Conservation (phyloP, 1,140 invertebrate species). For the Potamilus streckersoni region DNA sequence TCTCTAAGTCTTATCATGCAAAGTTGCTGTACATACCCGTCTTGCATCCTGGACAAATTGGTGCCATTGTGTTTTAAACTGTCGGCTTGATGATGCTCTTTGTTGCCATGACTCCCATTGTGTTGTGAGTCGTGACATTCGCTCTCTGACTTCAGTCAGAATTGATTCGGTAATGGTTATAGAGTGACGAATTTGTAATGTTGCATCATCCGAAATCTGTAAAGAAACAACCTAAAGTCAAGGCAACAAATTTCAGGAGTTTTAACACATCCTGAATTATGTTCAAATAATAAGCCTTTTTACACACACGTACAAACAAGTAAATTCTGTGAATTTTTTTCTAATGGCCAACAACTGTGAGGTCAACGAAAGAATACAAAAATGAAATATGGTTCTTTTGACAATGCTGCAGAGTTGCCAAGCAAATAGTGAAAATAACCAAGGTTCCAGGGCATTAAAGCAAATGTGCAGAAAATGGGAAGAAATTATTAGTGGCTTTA, state of each 20-base stretch:
- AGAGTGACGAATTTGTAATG: slow-evolving; percentile 79
- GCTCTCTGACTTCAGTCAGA: slow-evolving; percentile 77
- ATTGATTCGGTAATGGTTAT: slow-evolving; percentile 78
- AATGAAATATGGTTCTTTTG: too few relatives aligned
- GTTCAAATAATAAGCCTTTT: too few relatives aligned
- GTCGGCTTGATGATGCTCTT: slow-evolving; percentile 73
- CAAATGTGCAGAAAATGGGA: too few relatives aligned
- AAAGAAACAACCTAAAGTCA: slow-evolving; percentile 16
- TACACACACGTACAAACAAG: too few relatives aligned
- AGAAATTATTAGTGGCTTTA: too few relatives aligned
- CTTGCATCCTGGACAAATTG: slow-evolving; percentile 80
- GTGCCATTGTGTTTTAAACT: slow-evolving; percentile 77
- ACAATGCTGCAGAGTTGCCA: too few relatives aligned
- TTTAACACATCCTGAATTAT: too few relatives aligned
- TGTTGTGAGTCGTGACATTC: slow-evolving; percentile 76
- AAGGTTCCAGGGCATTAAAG: too few relatives aligned
- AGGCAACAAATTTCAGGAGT: background rate
- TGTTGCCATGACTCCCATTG: slow-evolving; percentile 79
- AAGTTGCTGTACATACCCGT: slow-evolving; percentile 70
- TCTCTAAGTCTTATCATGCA: background rate
- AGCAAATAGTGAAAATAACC: too few relatives aligned
- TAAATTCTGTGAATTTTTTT: too few relatives aligned
- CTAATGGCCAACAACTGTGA: too few relatives aligned
- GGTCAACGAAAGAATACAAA: too few relatives aligned
- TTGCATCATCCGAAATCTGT: slow-evolving; percentile 78